Percentiles rank a stretch among this genome's conserved stretches.
Evolutionary conservation across 2,113 vertebrate genomes (phyloP).

Genomic region (Heteronetta atricapilla): DNA sequence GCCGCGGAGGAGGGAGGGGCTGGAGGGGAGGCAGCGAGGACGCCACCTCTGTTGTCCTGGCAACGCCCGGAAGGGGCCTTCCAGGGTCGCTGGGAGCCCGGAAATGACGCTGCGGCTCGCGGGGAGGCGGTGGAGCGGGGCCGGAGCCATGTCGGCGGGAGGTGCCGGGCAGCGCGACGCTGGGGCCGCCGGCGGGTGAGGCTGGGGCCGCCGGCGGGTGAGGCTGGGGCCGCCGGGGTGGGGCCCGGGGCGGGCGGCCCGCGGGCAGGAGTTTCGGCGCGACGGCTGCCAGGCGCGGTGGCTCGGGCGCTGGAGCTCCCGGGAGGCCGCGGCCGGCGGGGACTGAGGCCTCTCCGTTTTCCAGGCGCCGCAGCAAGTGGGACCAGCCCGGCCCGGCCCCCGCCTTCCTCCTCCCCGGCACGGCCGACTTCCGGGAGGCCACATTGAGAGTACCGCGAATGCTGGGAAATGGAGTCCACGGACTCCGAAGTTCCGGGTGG

Average conservation of each 20-base stretch:
- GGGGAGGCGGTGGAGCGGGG: not conserved
- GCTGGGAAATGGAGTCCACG: too few species aligned
- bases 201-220: not conserved
- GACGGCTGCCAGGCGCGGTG: not conserved
- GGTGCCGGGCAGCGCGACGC: too few species aligned
- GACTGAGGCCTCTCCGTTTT: not conserved
- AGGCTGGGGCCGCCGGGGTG: slow-evolving; percentile 50
- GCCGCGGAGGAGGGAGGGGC: too few species aligned
- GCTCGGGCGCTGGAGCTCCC: not conserved
- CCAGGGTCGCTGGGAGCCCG: not conserved
- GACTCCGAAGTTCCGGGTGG: too few species aligned
- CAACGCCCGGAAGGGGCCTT: not conserved
- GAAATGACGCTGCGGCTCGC: slow-evolving; percentile 64
- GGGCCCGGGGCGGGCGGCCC: not conserved
- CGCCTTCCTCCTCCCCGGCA: slow-evolving; percentile 67
- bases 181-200: too few species aligned
- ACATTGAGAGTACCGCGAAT: too few species aligned
- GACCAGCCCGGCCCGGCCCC: slow-evolving; percentile 87
- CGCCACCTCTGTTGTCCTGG: not conserved
- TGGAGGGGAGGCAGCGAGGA: too few species aligned
- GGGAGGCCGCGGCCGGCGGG: not conserved
- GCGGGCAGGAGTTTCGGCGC: not conserved
- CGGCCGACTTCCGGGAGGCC: too few species aligned
- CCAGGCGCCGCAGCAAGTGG: slow-evolving; percentile 95
- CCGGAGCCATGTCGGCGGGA: too few species aligned